Base-by-base conservation (phyloP, 2,113 vertebrate species). In the Dromas ardeola region DNA sequence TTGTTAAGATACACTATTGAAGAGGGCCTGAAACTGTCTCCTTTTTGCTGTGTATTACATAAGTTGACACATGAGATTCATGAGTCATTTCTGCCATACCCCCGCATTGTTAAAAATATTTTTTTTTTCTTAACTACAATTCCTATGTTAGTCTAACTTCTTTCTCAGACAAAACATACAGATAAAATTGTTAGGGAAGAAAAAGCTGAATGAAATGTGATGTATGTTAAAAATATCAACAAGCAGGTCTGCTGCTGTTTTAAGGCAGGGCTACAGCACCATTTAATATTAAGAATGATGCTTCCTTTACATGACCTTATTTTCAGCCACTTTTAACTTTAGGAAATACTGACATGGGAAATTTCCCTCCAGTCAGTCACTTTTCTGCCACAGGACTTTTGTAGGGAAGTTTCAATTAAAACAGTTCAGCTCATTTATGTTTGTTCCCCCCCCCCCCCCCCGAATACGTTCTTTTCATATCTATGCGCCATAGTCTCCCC, bases 341-440 rank as follows among this genome's bases (percentile, higher is more conserved):
- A 65, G 30, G 21, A 80, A 74, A 42, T 8, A 26, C 19, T 72
- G 30, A 14, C 32, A 49, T 11, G 4, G 36, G 18, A 71, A n/a
- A 9, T 45, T 67, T 71, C 4, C 20, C 34, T 71, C 26, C 47
- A n/a, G 32, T 49, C 5, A 38, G 8, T 17, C 3, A 30, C 25
- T 81, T 36, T 83, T 9, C 40, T 29, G 16, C 7, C 9, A 5
- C 25, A 49, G 34, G 36, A 50, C 26, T 45, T 55, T 4, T 23
- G 4, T 16, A 59, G 21, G 12, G 27, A 73, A 45, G 18, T 77
- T 65, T 56, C 7, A 78, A 25, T n/a, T 86, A 9, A 58, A 87
- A 66, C 0, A 0, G 13, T 34, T 66, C 15, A 50, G n/a, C 2
- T 87, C 2, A 49, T 45, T 79, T 23, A 52, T 52, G 4, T 22